Base-by-base conservation (phyloP, 2,797 vertebrate species). In the Bradypodion pumilum region DNA sequence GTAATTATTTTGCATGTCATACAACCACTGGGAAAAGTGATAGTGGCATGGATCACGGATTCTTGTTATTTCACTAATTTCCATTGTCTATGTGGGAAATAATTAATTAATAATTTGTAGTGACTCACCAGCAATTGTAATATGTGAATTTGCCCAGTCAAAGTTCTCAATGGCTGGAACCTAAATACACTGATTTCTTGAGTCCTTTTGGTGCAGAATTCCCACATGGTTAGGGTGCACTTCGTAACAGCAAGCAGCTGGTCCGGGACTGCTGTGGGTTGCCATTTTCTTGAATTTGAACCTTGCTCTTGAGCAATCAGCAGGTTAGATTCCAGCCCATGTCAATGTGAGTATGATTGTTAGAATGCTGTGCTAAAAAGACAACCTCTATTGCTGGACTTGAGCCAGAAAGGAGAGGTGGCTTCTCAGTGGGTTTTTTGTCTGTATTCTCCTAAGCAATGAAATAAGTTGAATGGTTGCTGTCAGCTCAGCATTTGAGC, bases 391-490 rank as follows among this genome's bases (percentile, higher is more conserved):
- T 49, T 82, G 59, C 23, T 63, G 32, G 60, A 37, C 59, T 7
- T 66, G 21, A 66, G 32, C 72, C 44, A 74, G 15, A 65, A 32
- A 52, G 25, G 1, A 78, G 5, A 77, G 27, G 23, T 52, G 27
- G 59, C 60, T 72, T 0, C 5, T 60, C 66, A 15, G 2, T 35
- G 21, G 52, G 29, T 8, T 63, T 52, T 65, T 21, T 80, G 29
- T n/a, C 46, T 66, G 65, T 65, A 73, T 27, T 42, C 62, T 49
- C 74, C 29, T 52, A 85, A 0, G 59, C 46, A 81, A 72, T 1
- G 65, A 82, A 59, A 44, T 77, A n/a, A 19, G 42, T 23, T 46
- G 40, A 78, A 84, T 9, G 35, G 74, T 86, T 86, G 37, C 77
- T 80, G 74, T 76, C 40, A 80, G 77, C 72, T 49, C 15, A 10